Evolutionary conservation across 2,888 invertebrate species (phyloP).

Genomic region (Marasmarcha lunaedactyla): DNA sequence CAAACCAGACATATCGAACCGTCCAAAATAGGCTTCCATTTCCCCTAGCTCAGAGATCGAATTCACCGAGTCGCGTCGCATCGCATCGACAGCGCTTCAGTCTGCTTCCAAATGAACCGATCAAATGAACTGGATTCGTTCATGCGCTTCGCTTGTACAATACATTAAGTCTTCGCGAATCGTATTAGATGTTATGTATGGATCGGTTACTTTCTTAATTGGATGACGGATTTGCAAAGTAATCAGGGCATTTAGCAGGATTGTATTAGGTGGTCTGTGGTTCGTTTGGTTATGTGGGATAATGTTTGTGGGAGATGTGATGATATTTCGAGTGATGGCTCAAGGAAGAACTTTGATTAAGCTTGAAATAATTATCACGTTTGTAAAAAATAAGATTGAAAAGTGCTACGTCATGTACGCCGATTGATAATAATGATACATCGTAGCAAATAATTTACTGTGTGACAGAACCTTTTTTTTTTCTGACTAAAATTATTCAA

Average conservation of each 20-base stretch:
- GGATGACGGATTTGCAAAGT: not conserved
- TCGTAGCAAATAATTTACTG: too few relatives aligned
- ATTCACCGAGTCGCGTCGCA: slow-evolving; percentile 38
- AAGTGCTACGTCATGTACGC: too few relatives aligned
- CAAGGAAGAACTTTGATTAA: not conserved
- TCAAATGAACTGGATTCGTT: slow-evolving; percentile 32
- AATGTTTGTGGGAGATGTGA: not conserved
- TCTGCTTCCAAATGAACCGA: slow-evolving; percentile 34
- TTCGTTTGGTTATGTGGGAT: too few relatives aligned
- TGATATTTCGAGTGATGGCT: not conserved
- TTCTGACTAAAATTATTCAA: too few relatives aligned
- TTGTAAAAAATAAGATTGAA: too few relatives aligned
- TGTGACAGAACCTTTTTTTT: too few relatives aligned
- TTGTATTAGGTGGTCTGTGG: slow-evolving; percentile 10
- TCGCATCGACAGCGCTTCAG: slow-evolving; percentile 24
- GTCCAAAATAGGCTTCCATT: slow-evolving; percentile 17
- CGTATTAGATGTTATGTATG: slow-evolving; percentile 31
- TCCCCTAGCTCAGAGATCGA: slow-evolving; percentile 37
- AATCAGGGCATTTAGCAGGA: slow-evolving; percentile 2
- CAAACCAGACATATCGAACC: slow-evolving; percentile 5
- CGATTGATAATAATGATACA: too few relatives aligned
- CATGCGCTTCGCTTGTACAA: slow-evolving; percentile 31
- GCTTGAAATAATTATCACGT: too few relatives aligned
- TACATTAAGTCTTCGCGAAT: slow-evolving; percentile 32
- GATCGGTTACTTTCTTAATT: slow-evolving; percentile 25